Evolutionary conservation across 2,888 invertebrate genomes (phyloP).

Genomic region (Poecilobothrus nobilitatus): DNA sequence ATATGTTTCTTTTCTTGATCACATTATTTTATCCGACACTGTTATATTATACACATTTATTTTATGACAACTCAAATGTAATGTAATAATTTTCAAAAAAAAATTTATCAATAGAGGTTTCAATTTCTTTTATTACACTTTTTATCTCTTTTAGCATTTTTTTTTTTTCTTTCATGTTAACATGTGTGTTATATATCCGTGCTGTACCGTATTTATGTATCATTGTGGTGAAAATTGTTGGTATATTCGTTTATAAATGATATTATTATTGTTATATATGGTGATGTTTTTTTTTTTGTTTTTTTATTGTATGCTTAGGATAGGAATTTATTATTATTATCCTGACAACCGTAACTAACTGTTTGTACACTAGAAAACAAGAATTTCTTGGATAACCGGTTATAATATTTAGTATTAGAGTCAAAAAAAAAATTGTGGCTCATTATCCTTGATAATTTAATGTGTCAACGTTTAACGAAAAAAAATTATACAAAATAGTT

Average conservation of each 20-base stretch:
- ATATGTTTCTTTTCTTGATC: too few relatives aligned
- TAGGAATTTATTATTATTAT: slow-evolving; percentile 1
- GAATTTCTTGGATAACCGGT: neutral
- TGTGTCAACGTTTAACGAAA: slow-evolving; percentile 7
- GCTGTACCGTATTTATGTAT: neutral
- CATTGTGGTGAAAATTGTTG: neutral
- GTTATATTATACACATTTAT: too few relatives aligned
- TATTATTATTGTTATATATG: too few relatives aligned
- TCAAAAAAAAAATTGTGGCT: neutral
- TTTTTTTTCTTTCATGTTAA: neutral
- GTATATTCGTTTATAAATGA: neutral
- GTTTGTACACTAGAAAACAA: neutral
- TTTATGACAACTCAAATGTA: neutral
- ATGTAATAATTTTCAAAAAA: neutral
- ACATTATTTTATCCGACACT: too few relatives aligned
- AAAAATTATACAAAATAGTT: too few relatives aligned
- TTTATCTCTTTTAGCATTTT: neutral
- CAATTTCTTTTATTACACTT: neutral
- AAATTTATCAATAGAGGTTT: neutral
- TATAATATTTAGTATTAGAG: neutral
- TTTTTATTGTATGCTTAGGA: neutral
- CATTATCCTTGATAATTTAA: slow-evolving; percentile 7
- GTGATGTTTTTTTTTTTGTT: too few relatives aligned
- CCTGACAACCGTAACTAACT: slow-evolving; percentile 4
- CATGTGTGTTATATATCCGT: neutral